Conservation (phyloP, 2,888 invertebrate species). For the Chesias legatella region DNA sequence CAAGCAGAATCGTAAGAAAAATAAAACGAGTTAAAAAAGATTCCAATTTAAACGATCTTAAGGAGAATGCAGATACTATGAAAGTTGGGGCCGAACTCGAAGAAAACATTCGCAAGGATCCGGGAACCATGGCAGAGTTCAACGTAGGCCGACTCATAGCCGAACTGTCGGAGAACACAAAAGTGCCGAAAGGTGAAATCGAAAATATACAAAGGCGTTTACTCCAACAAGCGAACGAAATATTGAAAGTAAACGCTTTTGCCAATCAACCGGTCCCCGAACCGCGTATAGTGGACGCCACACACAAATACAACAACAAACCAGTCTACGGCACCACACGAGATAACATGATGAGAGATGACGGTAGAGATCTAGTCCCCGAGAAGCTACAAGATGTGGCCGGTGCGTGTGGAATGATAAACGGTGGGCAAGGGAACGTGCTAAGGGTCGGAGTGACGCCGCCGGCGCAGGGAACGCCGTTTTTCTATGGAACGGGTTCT, state of each 20-base stretch:
- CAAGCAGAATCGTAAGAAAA: constrained; percentile 85
- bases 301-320: constrained; percentile 56
- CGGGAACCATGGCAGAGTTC: constrained; percentile 57
- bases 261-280: constrained; percentile 50
- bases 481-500: constrained; percentile 82
- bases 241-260: constrained; percentile 72
- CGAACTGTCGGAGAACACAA: constrained; percentile 67
- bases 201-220: constrained; percentile 67
- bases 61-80: constrained; percentile 38
- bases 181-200: constrained; percentile 68
- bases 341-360: constrained; percentile 48
- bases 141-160: constrained; percentile 70
- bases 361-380: constrained; percentile 52
- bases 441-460: constrained; percentile 66
- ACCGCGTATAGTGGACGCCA: constrained; percentile 57
- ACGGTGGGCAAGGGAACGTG: constrained; percentile 64
- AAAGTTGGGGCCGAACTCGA: constrained; percentile 55
- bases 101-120: constrained; percentile 36
- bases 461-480: constrained; percentile 68
- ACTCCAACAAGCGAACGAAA: constrained; percentile 70
- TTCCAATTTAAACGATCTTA: constrained; percentile 31
- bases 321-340: constrained; percentile 62
- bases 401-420: constrained; percentile 57
- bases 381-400: constrained; percentile 66
- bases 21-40: constrained; percentile 84